Conservation (phyloP, 2,113 vertebrate genomes). For the Todiramphus chloris region DNA sequence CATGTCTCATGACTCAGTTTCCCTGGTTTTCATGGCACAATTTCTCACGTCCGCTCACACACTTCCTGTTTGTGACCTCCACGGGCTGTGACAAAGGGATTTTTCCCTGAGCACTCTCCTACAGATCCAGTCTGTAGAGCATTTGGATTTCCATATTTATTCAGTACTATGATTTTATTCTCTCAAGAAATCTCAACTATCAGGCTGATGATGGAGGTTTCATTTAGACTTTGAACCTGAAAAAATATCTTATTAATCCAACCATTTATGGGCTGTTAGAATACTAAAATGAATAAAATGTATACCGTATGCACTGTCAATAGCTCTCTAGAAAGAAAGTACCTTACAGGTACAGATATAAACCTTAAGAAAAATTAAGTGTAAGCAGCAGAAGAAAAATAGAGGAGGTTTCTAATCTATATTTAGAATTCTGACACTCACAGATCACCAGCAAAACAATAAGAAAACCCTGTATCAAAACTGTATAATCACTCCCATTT, state of each 20-base stretch:
- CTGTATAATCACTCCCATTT: neutral
- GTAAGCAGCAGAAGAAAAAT: neutral
- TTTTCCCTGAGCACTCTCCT: neutral
- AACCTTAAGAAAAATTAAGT: neutral
- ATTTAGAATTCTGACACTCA: neutral
- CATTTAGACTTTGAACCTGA: neutral
- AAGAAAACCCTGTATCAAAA: neutral
- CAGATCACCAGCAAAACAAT: neutral
- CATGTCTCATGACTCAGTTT: neutral
- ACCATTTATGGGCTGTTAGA: neutral
- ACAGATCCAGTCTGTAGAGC: neutral
- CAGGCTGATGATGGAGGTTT: neutral
- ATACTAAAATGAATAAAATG: neutral
- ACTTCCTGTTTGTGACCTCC: fast-evolving
- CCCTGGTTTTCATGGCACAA: neutral
- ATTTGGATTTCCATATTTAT: neutral
- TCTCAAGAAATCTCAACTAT: neutral
- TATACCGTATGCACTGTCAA: no score
- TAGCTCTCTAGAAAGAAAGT: neutral
- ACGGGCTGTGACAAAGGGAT: neutral
- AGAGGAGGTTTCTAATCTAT: neutral
- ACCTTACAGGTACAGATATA: neutral
- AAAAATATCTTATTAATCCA: neutral
- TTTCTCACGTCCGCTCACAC: fast-evolving
- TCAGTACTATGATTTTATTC: neutral